Base-by-base conservation (phyloP, 2,113 vertebrate species). In the Pelodiscus sinensis region DNA sequence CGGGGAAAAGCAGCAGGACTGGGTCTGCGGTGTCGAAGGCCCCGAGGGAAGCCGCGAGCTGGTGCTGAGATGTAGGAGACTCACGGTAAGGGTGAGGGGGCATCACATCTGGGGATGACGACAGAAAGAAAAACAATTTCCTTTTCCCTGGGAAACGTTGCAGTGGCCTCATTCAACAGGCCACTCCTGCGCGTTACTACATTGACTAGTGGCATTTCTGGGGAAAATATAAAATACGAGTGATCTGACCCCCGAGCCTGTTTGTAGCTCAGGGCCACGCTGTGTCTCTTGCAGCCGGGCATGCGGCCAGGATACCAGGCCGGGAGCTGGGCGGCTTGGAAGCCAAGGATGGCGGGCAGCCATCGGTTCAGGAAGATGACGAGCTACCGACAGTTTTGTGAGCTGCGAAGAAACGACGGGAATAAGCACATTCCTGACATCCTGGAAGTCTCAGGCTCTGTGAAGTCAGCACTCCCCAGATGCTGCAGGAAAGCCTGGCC, bases 81-180 rank as follows among this genome's bases (percentile, higher is more conserved):
- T 71, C 12, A 6, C 4, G 1, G 65, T 14, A 4, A 24, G 24
- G 44, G 44, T 44, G 44, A 3, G 62, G 21, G 38, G 11, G 27
- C 24, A 6, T 27, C 6, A 4, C 73, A 77, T 38, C 22, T 14
- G 73, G 10, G 73, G 22, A 75, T 25, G 12, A 44, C 6, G 21
- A 38, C 22, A 38, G 38, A 75, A 75, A 75, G 73, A 25, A 75
- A 75, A 75, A 24, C 19, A 2, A 12, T 25, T 81, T 38, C 0
- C 0, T 78, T 81, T 84, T 55, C n/a, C 18, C 18, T 4, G 57
- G 8, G 55, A 56, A 79, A 0, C 0, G 10, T 50, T 29, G 0
- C 3, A 78, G 27, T 0, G 1, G 51, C 2, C 31, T 19, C 2
- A 1, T 50, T 7, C 44, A 1, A 57, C 0, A 1, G 57, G 81